Evolutionary conservation across 2,888 invertebrate species (phyloP), one percentile per base, ranked within the genome.

Genomic region (Charanyca ferruginea): DNA sequence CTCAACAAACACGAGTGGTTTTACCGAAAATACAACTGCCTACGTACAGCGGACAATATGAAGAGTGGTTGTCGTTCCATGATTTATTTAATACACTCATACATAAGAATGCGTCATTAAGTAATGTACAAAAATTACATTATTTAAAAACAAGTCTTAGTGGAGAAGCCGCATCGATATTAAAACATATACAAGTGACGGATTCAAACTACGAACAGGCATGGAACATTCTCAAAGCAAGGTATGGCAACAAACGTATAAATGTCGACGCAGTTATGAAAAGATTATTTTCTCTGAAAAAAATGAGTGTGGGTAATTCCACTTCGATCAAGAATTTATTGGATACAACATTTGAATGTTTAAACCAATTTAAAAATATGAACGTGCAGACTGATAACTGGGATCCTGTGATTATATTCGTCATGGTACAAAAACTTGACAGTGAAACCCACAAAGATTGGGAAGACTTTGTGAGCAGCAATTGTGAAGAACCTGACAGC

Each of bases 361-460:
- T 80, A 8, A 59, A 55, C 22, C 44, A 60, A 69, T 20, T 57
- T 69, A n/a, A 66, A 48, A 55, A 80, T 73, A 42, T 63, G 22
- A 28, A 68, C 5, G 44, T 68, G 38, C 3, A 28, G 13, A 48
- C 42, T 5, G 48, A 60, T 3, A 48, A 55, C 32, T 68, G 72
- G 73, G 73, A 71, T 70, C 73, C 68, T 23, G 13, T 81, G 25
- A 71, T 80, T 20, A 75, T 80, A 69, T 80, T 70, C 73, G 57
- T 81, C 16, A 48, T 78, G 1, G 68, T 64, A 9, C 79, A 81
- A 59, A 83, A 78, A 54, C 32, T 81, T 51, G 83, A 83, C 64
- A 45, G 8, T 47, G 58, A 49, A 49, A 49, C 58, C 13, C 58
- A 58, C 63, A n/a, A 71, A 66, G 49, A 55, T 55, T 83, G 75